These are phyloP conservation scores for Tapirus terrestris DNA, from an alignment of 2,113 vertebrate species.

Conservation along the genomic window DNA sequence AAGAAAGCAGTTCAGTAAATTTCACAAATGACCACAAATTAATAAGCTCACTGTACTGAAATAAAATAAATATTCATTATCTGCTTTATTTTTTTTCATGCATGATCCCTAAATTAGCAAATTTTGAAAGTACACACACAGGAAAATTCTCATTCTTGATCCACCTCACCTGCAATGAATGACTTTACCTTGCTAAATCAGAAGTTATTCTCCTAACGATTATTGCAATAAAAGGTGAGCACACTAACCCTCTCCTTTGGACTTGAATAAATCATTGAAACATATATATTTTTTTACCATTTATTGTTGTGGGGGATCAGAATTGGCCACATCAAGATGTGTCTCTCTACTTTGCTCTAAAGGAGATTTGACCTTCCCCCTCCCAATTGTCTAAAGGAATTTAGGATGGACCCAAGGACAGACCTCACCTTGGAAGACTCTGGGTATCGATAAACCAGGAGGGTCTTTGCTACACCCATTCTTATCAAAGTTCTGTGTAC, in stretches of 20 bases:
- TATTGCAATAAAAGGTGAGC: not conserved
- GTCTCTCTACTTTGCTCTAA: no score
- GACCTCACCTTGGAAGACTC: no score
- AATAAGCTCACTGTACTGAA: conserved; percentile 43
- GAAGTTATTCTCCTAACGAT: not conserved
- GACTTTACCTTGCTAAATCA: not conserved
- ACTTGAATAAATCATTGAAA: conserved; percentile 7
- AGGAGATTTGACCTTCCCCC: no score
- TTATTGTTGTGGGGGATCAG: not conserved
- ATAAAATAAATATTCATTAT: conserved; percentile 31
- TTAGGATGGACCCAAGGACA: no score
- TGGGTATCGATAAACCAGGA: no score
- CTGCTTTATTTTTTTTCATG: not conserved
- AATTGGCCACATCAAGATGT: no score
- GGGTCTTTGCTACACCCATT: no score
- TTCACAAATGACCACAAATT: not conserved
- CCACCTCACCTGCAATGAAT: not conserved
- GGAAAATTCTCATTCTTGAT: conserved; percentile 14
- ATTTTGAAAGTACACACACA: not conserved
- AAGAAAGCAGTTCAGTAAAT: conserved; percentile 15
- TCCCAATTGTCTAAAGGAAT: no score
- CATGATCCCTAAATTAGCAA: not conserved
- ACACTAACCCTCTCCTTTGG: not conserved
- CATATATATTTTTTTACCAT: not conserved
- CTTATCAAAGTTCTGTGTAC: no score